These are phyloP conservation scores for Mycteria americana DNA, from an alignment of 2,797 vertebrate genomes.

Conservation along the genomic window DNA sequence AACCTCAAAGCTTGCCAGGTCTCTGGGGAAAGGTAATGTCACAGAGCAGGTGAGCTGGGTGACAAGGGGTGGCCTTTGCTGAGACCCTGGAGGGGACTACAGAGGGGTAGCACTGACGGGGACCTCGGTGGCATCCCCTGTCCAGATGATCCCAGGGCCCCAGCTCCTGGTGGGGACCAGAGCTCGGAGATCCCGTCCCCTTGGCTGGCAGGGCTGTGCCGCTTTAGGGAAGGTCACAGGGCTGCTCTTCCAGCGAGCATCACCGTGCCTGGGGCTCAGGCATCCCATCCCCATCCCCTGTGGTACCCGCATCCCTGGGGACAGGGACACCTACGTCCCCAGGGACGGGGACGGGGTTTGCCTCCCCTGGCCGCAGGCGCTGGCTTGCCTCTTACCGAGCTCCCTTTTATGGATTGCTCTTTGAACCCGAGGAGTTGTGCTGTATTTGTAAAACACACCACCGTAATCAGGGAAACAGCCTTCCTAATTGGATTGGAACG, in stretches of 20 bases:
- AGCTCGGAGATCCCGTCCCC: neutral
- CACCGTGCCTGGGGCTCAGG: neutral
- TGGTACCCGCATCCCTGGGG: neutral
- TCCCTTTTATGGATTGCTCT: constrained; percentile 15
- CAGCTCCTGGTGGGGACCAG: neutral
- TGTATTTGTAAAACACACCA: constrained; percentile 31
- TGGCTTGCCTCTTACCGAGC: neutral
- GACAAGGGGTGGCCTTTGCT: neutral
- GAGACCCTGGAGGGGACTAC: neutral
- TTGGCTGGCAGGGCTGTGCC: neutral
- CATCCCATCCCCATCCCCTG: neutral
- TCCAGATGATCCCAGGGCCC: fast-evolving
- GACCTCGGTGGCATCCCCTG: neutral
- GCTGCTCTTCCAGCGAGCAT: fast-evolving
- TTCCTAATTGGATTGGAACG: constrained; percentile 32
- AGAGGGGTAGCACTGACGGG: neutral
- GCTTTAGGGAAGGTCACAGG: neutral
- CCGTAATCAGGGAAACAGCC: constrained; percentile 8
- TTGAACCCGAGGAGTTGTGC: constrained; percentile 7
- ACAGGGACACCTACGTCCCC: neutral
- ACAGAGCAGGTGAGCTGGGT: neutral
- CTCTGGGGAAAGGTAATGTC: neutral
- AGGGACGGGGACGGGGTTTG: fast-evolving
- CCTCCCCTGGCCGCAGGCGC: neutral
- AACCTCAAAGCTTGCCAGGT: neutral